Conservation (phyloP, 2,113 vertebrate species). For the Chitala chitala region DNA sequence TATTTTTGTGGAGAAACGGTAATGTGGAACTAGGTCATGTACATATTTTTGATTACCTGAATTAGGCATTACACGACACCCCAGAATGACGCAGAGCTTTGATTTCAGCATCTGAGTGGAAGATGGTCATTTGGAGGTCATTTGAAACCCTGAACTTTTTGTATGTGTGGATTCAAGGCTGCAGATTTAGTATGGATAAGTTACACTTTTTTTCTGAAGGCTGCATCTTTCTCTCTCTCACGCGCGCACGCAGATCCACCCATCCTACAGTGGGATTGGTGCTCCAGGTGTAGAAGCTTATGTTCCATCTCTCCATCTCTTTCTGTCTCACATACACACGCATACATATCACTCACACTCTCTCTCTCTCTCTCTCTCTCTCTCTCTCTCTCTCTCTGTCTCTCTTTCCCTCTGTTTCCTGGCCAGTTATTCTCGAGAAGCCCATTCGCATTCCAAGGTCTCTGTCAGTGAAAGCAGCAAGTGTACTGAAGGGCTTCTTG, state of each 20-base stretch:
- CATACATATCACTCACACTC: conserved; percentile 21
- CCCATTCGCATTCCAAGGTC: conserved; percentile 97
- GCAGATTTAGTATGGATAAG: neutral
- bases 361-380: conserved; percentile 4
- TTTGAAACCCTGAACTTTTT: neutral
- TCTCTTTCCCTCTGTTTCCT: conserved; percentile 19
- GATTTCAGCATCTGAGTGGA: neutral
- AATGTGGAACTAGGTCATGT: neutral
- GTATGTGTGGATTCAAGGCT: conserved; percentile 1
- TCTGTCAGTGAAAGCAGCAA: conserved; percentile 95
- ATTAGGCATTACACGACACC: neutral
- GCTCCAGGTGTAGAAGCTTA: neutral
- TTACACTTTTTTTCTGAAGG: neutral
- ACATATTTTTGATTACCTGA: neutral
- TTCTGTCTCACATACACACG: conserved; percentile 16
- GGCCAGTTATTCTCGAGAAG: conserved; percentile 94
- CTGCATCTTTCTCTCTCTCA: too few species aligned
- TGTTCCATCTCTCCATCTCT: conserved; percentile 27
- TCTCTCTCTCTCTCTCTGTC: conserved; percentile 4
- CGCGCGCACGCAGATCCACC: too few species aligned
- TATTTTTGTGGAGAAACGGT: neutral
- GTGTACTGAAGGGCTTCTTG: conserved; percentile 96
- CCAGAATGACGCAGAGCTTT: neutral
- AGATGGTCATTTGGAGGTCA: conserved; percentile 3
- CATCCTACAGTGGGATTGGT: neutral